These are phyloP conservation scores for Anoplopoma fimbria DNA, from an alignment of 2,113 vertebrate species.

Conservation along the genomic window DNA sequence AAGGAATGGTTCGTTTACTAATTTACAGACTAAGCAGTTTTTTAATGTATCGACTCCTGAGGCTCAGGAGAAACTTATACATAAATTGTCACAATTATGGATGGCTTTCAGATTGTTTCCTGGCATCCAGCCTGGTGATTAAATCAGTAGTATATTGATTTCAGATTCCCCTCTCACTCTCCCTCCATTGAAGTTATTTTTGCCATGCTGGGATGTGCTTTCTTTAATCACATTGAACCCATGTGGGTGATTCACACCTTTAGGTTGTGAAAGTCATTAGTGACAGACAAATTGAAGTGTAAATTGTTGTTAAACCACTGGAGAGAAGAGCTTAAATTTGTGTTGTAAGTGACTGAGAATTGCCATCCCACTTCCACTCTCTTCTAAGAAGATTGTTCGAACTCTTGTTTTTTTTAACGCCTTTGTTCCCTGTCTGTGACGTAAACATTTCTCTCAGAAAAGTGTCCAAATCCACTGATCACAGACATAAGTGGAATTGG, in stretches of 20 bases:
- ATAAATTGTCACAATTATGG: neutral
- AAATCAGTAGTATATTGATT: neutral
- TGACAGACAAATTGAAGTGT: neutral
- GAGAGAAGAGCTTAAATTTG: neutral
- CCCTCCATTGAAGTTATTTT: neutral
- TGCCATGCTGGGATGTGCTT: neutral
- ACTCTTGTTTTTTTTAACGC: too few species aligned
- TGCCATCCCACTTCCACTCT: neutral
- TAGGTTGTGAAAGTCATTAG: conserved; percentile 16
- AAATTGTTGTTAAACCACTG: neutral
- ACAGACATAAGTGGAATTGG: neutral
- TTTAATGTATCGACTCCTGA: neutral
- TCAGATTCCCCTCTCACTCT: neutral
- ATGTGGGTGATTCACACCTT: neutral
- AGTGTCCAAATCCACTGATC: too few species aligned
- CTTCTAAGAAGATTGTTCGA: neutral
- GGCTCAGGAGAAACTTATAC: neutral
- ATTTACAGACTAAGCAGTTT: neutral
- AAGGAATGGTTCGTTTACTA: neutral
- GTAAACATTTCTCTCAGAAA: too few species aligned
- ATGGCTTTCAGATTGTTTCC: neutral
- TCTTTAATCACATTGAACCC: neutral
- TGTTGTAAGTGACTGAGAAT: neutral
- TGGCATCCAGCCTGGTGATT: neutral
- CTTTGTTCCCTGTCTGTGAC: too few species aligned